phyloP scores from a whole-genome alignment of 2,113 vertebrate genomes.

The Cervus canadensis region DNA sequence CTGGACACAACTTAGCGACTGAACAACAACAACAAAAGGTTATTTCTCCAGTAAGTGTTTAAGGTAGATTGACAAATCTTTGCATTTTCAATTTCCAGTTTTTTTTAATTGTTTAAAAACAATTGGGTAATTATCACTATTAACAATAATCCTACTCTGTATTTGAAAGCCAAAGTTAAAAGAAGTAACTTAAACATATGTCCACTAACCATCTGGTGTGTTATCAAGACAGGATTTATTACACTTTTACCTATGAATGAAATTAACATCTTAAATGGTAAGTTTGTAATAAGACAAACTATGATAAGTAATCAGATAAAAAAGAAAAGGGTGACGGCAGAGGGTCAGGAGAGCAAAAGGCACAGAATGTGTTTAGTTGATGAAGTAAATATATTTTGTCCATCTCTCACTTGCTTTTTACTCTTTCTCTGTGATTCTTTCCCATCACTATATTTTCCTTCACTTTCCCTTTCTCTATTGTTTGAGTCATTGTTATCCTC shows the following conservation, averaged over 20 bases:
- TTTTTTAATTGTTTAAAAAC: background rate
- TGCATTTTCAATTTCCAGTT: background rate
- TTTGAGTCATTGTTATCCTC: background rate
- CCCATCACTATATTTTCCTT: background rate
- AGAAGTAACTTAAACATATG: background rate
- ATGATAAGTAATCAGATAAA: background rate
- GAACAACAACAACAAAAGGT: background rate
- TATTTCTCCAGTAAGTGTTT: background rate
- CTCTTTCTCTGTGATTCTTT: background rate
- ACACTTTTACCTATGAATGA: background rate
- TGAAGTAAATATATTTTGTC: background rate
- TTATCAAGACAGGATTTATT: background rate
- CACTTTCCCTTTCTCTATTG: background rate
- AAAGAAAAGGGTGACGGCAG: background rate
- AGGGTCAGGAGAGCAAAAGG: background rate
- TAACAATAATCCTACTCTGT: background rate
- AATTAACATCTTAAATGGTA: background rate
- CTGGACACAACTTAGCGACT: background rate
- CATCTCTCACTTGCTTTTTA: background rate
- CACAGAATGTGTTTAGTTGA: background rate
- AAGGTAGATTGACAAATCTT: background rate
- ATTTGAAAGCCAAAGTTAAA: background rate
- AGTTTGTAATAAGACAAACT: background rate
- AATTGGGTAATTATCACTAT: background rate
- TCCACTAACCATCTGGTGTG: background rate